phyloP scores from a whole-genome alignment of 37 sponge, comb jelly and placozoan genomes.

The Ianthella basta region DNA sequence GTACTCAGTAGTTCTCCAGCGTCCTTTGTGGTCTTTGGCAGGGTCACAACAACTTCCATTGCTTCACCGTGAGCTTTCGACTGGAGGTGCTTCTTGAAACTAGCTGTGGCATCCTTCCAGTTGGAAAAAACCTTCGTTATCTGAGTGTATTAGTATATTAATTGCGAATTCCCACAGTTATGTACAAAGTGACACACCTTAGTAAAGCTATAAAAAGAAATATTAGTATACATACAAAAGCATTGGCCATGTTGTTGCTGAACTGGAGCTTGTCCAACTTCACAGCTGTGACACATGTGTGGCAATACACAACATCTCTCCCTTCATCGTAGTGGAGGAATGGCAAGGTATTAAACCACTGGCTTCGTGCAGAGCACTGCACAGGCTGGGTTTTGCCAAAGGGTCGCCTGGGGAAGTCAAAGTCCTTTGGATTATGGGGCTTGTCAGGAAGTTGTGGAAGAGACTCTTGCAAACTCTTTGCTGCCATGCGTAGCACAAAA shows the following conservation, averaged over 20 bases:
- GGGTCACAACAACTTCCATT: constrained; percentile 65
- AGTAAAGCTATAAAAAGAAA: neutral
- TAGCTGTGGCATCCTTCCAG: constrained; percentile 72
- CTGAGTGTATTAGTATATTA: constrained; percentile 11
- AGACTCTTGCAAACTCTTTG: too few species aligned
- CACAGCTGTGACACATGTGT: constrained; percentile 60
- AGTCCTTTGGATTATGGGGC: constrained; percentile 5
- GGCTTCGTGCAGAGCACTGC: constrained; percentile 6
- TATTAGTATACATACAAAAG: constrained; percentile 31
- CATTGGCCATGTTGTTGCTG: constrained; percentile 40
- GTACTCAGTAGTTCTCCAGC: constrained; percentile 67
- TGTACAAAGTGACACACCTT: neutral
- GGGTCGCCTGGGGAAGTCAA: neutral
- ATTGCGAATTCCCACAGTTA: neutral
- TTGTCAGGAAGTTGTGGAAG: constrained; percentile 1
- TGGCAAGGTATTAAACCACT: constrained; percentile 30
- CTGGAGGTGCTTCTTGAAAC: constrained; percentile 74
- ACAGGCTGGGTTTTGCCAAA: constrained; percentile 3
- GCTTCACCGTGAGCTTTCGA: constrained; percentile 69
- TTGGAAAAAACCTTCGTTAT: constrained; percentile 45
- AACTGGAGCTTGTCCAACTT: constrained; percentile 22
- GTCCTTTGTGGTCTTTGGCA: constrained; percentile 66
- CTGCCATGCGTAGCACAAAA: too few species aligned
- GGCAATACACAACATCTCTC: constrained; percentile 59
- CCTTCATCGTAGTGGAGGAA: constrained; percentile 60